Conservation (phyloP, 1,140 invertebrate species). For the Drosophila ogumai region DNA sequence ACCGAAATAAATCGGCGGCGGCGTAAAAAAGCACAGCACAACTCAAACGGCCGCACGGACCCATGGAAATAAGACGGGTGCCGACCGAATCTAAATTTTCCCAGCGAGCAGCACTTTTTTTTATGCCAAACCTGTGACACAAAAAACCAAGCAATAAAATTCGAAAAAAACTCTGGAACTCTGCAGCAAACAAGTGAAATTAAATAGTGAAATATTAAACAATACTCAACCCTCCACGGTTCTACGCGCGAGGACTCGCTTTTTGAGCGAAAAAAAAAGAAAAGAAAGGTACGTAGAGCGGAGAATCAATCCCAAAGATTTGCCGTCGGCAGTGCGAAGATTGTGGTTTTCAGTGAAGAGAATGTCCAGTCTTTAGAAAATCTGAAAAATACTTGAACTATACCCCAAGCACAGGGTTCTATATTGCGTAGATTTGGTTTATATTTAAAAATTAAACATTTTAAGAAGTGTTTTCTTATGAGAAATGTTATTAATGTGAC, state of each 20-base stretch:
- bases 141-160: constrained; percentile 1
- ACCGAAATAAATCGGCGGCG: constrained; percentile 20
- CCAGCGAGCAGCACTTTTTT: constrained; percentile 20
- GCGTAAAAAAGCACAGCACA: constrained; percentile 22
- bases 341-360: background rate
- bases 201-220: constrained; percentile 6
- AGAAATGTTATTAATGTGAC: background rate
- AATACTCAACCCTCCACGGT: background rate
- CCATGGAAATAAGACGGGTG: constrained; percentile 13
- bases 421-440: background rate
- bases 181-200: constrained; percentile 7
- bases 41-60: constrained; percentile 9
- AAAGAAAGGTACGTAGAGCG: constrained; percentile 26
- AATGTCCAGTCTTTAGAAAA: background rate
- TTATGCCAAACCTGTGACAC: constrained; percentile 16
- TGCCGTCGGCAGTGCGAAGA: constrained; percentile 23
- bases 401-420: background rate
- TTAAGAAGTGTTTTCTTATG: no score
- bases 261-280: constrained; percentile 5
- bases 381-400: background rate
- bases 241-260: background rate
- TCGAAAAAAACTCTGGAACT: background rate
- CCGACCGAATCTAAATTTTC: background rate
- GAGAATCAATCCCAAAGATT: background rate
- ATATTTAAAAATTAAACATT: no score